Conservation (phyloP, 2,797 vertebrate species). For the Scomberomorus guttatus region DNA sequence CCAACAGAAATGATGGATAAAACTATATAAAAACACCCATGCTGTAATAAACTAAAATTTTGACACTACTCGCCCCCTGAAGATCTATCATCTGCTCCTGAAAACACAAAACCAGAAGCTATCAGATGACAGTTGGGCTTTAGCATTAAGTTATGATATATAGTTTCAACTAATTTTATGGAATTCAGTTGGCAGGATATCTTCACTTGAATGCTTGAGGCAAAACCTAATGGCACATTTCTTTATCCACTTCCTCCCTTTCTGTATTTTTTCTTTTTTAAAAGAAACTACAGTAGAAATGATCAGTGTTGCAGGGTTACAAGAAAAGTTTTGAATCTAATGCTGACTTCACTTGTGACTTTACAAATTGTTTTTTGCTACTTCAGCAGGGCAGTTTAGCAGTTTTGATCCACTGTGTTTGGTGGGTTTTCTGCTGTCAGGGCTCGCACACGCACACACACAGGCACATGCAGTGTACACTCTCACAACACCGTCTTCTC, state of each 20-base stretch:
- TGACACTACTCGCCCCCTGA: too few relatives aligned
- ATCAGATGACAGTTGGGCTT: background rate
- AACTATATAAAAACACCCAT: too few relatives aligned
- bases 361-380: slow-evolving; percentile 1
- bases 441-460: slow-evolving; percentile 14
- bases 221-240: background rate
- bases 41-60: too few relatives aligned
- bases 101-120: too few relatives aligned
- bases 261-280: background rate
- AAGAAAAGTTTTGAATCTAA: background rate
- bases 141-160: background rate
- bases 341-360: background rate
- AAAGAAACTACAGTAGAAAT: background rate
- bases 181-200: background rate
- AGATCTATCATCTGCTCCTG: background rate
- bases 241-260: too few relatives aligned
- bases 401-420: slow-evolving; percentile 33
- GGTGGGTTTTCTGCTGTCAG: slow-evolving; percentile 15
- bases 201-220: background rate
- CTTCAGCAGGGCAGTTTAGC: slow-evolving; percentile 19
- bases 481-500: slow-evolving; percentile 20
- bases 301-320: background rate
- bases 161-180: background rate
- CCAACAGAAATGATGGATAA: background rate
- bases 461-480: slow-evolving; percentile 9